A percentile compares a stretch with the other conserved stretches of the same genome.
Evolutionary conservation across 2,797 vertebrate species (phyloP).

Genomic region (Crenichthys baileyi): DNA sequence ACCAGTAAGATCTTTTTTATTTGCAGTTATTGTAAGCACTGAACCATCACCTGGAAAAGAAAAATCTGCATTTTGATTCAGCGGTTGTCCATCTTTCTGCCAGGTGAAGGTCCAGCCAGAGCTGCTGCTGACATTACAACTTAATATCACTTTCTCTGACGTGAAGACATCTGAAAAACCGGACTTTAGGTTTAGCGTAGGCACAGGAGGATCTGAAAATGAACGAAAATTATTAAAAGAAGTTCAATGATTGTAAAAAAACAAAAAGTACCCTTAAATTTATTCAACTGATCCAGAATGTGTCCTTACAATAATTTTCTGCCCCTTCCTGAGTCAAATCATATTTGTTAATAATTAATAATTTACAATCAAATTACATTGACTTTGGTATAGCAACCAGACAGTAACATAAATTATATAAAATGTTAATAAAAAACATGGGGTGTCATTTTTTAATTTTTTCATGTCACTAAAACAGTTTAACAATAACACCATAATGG

Average conservation of each 20-base stretch:
- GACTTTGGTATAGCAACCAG: background rate
- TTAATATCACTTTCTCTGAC: slow-evolving; percentile 59
- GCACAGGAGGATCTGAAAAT: slow-evolving; percentile 45
- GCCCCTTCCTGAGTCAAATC: background rate
- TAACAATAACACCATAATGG: background rate
- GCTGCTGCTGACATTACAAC: slow-evolving; percentile 29
- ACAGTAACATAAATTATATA: background rate
- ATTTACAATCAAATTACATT: background rate
- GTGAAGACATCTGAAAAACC: slow-evolving; percentile 43
- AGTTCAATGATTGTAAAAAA: background rate
- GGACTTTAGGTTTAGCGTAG: slow-evolving; percentile 29
- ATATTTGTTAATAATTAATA: background rate
- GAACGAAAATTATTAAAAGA: slow-evolving; percentile 13
- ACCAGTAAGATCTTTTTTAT: slow-evolving; percentile 2
- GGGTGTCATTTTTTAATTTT: background rate
- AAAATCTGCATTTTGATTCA: background rate
- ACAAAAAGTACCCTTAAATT: accelerated
- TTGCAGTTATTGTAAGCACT: slow-evolving; percentile 33
- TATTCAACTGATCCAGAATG: background rate
- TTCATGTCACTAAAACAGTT: background rate
- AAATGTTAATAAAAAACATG: too few species aligned
- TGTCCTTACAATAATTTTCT: background rate
- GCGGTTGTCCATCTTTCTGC: background rate
- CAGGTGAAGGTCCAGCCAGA: slow-evolving; percentile 58
- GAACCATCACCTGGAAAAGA: background rate